Percentiles rank a stretch among this genome's conserved stretches.
These are phyloP conservation scores for Pachyramphus minor DNA, from an alignment of 2,113 vertebrate genomes.

Conservation along the genomic window DNA sequence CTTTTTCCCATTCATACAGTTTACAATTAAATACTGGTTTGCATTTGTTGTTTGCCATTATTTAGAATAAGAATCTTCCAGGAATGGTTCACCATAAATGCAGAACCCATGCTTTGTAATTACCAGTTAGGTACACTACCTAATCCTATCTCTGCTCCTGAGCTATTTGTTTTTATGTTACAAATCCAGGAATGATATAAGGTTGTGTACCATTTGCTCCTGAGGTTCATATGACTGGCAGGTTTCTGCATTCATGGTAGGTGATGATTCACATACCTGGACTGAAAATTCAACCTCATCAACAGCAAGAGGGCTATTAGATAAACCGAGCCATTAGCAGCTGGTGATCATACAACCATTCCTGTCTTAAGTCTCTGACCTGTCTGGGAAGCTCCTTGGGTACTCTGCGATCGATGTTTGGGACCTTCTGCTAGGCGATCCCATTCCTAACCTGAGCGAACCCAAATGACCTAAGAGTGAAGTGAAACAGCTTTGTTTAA, in stretches of 20 bases:
- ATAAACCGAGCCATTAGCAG: neutral
- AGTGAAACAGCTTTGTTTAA: neutral
- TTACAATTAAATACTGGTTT: neutral
- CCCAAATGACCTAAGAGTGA: neutral
- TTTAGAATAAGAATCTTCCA: neutral
- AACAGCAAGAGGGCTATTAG: neutral
- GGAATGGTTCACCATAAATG: neutral
- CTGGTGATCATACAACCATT: neutral
- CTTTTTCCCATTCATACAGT: neutral
- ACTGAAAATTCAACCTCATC: neutral
- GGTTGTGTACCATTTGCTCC: neutral
- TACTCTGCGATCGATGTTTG: too few relatives aligned
- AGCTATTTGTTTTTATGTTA: neutral
- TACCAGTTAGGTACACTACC: neutral
- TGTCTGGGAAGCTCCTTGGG: neutral
- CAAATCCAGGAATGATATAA: neutral
- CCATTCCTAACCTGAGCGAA: neutral
- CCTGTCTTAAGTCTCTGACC: neutral
- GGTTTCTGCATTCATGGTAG: neutral
- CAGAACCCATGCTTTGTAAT: rapidly evolving
- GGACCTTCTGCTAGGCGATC: neutral
- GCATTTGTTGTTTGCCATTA: neutral
- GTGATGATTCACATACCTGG: neutral
- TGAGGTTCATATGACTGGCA: neutral
- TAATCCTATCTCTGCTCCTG: neutral